Evolutionary conservation across 2,888 invertebrate species (phyloP), one percentile per base, ranked within the genome.

Genomic region (Eupithecia exiguata): DNA sequence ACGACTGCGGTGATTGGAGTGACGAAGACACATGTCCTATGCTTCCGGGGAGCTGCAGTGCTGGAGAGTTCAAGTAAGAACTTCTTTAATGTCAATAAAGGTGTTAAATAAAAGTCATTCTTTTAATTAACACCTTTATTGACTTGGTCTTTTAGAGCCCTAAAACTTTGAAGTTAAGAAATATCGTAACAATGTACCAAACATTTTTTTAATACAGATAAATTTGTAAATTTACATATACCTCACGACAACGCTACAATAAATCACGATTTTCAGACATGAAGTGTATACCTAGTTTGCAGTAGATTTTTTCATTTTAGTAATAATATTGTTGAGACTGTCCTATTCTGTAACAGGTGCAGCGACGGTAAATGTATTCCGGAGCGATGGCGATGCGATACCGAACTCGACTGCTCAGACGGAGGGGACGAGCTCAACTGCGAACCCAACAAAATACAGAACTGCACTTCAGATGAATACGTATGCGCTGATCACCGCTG

Each of bases 1-100:
- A 97, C 84, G 98, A 98, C 85, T 98, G 98, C 83, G 97, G 97
- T 0, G 98, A 98, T 86, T 97, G 97, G 96, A 97, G 97, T 71
- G 98, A 98, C 84, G 98, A 98, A 86, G 96, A 97, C 83, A 96
- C 96, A 77, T 98, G 98, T 83, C 96, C 96, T 0, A 95, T 95
- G 83, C 91, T 95, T 79, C 95, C 95, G 0, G 96, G 96, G 0
- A 96, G 95, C 80, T 97, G 97, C 83, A 96, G 95, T 61, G 89
- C 95, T 6, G 96, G 96, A 77, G 97, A 97, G 86, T 97, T 96
- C 87, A 97, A 96, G 96, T 96, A 90, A 89, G 90, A 36, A 65
- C 65, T 36, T 53, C 36, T 18, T 68, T 58, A 12, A 25, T 14
- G 58, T 14, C 58, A 58, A 25, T 58, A 25, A 58, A 53, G 0